Conservation (phyloP, 1,140 invertebrate species). For the Cherax quadricarinatus region DNA sequence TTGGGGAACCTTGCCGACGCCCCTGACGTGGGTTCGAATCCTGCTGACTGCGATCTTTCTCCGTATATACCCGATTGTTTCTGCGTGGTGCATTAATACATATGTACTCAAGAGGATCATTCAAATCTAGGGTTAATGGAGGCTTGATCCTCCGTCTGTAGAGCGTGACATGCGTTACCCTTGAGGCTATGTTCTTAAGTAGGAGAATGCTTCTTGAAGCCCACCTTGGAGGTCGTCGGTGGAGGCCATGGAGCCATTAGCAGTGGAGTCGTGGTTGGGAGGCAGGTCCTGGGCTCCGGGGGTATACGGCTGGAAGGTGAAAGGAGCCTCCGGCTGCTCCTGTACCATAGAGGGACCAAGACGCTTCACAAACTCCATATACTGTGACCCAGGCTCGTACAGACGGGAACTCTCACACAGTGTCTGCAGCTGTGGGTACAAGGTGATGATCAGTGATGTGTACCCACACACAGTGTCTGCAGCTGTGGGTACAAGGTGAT, state of each 20-base stretch:
- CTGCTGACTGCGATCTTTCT: no score
- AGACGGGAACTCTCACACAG: slow-evolving; percentile 78
- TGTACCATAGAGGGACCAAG: slow-evolving; percentile 70
- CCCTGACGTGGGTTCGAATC: no score
- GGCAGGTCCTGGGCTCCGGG: slow-evolving; percentile 39
- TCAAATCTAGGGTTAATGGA: no score
- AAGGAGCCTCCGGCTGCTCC: slow-evolving; percentile 74
- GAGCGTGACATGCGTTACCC: no score
- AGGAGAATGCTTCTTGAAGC: not conserved
- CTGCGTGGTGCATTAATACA: no score
- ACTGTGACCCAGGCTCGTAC: slow-evolving; percentile 80
- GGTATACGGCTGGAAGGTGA: slow-evolving; percentile 78
- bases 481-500: no score
- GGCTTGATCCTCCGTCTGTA: no score
- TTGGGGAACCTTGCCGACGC: no score
- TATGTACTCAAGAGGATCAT: no score
- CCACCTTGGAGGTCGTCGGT: slow-evolving; percentile 51
- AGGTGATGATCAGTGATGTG: slow-evolving; percentile 24
- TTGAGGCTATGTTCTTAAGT: no score
- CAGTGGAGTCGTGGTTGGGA: slow-evolving; percentile 26
- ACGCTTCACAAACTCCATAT: slow-evolving; percentile 79
- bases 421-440: slow-evolving; percentile 78
- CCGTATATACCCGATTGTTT: no score
- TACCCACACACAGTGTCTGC: no score
- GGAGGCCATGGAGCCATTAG: slow-evolving; percentile 58